Evolutionary conservation across 2,888 invertebrate species (phyloP), one percentile per base, ranked within the genome.

Genomic region (Gerris lacustris): DNA sequence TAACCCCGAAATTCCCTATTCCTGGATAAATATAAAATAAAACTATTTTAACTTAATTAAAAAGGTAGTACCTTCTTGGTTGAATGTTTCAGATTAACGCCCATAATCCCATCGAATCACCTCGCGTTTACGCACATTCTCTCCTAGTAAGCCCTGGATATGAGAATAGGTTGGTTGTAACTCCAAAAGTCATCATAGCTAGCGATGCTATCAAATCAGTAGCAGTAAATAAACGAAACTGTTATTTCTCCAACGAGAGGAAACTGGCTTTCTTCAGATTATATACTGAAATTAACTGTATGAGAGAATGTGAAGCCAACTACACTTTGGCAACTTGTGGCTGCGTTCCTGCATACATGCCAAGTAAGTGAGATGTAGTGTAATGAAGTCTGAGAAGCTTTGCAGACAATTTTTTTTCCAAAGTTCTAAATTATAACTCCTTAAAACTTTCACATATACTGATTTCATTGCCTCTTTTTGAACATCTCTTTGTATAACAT

Each of bases 241-340:
- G 31, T 31, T 31, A 31, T 66, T 92, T 92, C 79, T 86, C 87
- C 0, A 84, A 85, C 67, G 92, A 92, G 80, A 86, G 87, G 67
- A 83, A 85, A 70, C 80, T 92, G 69, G 82, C 84, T 6, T 92
- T 88, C 78, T 92, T 79, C 82, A 86, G 89, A 77, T 88, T 89
- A 0, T 92, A 92, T 80, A 90, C 91, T 0, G 86, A 90, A 76
- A 86, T 86, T 76, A 92, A 91, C 79, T 92, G 92, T 77, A 85
- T 88, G 78, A 84, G 90, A 79, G 92, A 92, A 80, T 92, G 91
- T 79, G 88, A 90, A 80, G 88, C 91, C 0, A 86, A 85, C 76
- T 85, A 84, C 69, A 87, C 90, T 74, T 81, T 89, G 74, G 81
- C 85, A 55, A 79, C 82, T 73, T 89, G 89, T 79, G 80, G 83